Evolutionary conservation across 1,140 invertebrate species (phyloP).

Genomic region (Zaprionus nigranus): DNA sequence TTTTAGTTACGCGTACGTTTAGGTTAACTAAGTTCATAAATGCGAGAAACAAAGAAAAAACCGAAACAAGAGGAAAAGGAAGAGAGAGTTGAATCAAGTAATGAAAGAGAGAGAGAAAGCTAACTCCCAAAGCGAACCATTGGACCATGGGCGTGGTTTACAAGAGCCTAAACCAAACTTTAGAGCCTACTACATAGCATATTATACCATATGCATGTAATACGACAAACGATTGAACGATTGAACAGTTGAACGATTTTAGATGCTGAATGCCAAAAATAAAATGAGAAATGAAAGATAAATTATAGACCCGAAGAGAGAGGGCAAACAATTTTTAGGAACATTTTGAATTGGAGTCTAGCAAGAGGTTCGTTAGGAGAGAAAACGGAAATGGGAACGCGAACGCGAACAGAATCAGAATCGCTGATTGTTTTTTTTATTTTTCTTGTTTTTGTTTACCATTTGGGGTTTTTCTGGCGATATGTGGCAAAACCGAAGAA

Average conservation of each 20-base stretch:
- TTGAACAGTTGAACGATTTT: conserved; percentile 19
- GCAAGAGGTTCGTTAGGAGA: not conserved
- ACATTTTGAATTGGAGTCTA: not conserved
- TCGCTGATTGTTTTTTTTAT: conserved; percentile 16
- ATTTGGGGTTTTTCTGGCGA: conserved; percentile 5
- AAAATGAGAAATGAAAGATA: conserved; percentile 11
- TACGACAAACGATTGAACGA: conserved; percentile 1
- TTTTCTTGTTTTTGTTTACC: conserved; percentile 14
- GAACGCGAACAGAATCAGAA: not conserved
- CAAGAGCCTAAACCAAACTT: conserved; percentile 29
- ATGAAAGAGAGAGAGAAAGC: conserved; percentile 17
- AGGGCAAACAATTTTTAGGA: conserved; percentile 18
- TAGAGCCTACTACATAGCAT: conserved; percentile 22
- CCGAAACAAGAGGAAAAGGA: conserved; percentile 28
- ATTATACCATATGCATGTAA: not conserved
- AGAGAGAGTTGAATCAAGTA: conserved; percentile 7
- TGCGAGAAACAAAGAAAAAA: conserved; percentile 17
- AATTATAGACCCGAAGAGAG: not conserved
- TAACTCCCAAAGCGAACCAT: conserved; percentile 52
- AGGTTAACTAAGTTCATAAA: conserved; percentile 67
- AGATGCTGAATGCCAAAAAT: conserved; percentile 45
- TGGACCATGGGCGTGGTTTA: conserved; percentile 49
- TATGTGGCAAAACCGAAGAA: conserved; percentile 35
- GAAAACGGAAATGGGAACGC: not conserved
- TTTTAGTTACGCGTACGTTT: conserved; percentile 59